Evolutionary conservation across 2,797 vertebrate species (phyloP), one percentile per base, ranked within the genome.

Genomic region (Sebastes hubbsi): DNA sequence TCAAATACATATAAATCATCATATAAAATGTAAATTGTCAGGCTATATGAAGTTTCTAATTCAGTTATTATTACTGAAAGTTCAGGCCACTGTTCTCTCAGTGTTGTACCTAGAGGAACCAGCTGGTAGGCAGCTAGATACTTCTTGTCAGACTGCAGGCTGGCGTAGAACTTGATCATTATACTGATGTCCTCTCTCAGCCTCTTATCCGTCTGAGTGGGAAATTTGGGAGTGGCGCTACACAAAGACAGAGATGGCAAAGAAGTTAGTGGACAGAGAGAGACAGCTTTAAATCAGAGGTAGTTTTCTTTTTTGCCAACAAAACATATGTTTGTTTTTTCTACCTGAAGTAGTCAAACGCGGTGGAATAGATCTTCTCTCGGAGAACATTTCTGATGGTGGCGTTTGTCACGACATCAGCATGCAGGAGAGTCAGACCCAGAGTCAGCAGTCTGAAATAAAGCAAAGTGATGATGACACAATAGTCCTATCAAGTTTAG

Each of bases 281-380:
- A 61, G 1, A 42, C 25, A 12, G 1, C 20, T 58, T 72, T 13
- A 58, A 54, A 59, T 55, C 4, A 54, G 20, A 54, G 18, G 20
- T 20, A 22, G 38, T 18, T 6, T 0, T 13, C 7, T 25, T 64
- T 76, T 72, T 18, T 2, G 7, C 2, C 8, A 13, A 63, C 1
- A 38, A 78, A 74, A 18, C 7, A n/a, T 1, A 62, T 16, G 6
- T 10, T 11, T 20, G 49, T 68, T 73, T 60, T 68, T 73, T 29
- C 1, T 92, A 99, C 98, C 98, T 99, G 94, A 99, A 99, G 90
- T 99, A 99, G 94, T 99, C 98, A 83, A 99, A 99, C 22, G 98
- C 97, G 0, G 97, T 97, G 4, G 98, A 99, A 84, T 99, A 99
- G 89, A 99, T 97, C 95, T 99, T 99, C 89, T 99, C 98, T 60